A percentile compares a stretch with the other conserved stretches of the same genome.
These are phyloP conservation scores for Tanytarsus gracilentus DNA, from an alignment of 2,888 invertebrate species.

Conservation along the genomic window DNA sequence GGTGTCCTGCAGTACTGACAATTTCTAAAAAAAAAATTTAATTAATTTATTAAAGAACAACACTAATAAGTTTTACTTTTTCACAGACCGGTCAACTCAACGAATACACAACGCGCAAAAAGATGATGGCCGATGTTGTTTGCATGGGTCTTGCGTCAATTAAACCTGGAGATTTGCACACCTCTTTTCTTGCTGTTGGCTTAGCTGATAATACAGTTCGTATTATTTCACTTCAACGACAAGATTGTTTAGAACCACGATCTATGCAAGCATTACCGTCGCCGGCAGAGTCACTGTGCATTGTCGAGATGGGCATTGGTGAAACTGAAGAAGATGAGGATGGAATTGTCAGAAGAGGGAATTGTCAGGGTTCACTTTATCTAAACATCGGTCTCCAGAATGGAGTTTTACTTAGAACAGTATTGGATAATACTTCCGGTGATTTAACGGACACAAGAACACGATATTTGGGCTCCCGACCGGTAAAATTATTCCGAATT, in stretches of 20 bases:
- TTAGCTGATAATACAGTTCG: constrained; percentile 93
- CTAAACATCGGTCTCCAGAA: constrained; percentile 96
- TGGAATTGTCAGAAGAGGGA: constrained; percentile 37
- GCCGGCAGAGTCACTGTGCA: constrained; percentile 91
- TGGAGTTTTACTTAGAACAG: constrained; percentile 86
- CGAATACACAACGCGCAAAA: constrained; percentile 95
- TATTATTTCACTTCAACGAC: constrained; percentile 92
- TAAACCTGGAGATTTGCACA: constrained; percentile 87
- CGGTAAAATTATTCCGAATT: constrained; percentile 93
- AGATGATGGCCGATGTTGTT: constrained; percentile 92
- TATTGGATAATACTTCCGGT: constrained; percentile 90
- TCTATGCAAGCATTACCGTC: constrained; percentile 96
- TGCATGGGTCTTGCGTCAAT: constrained; percentile 98
- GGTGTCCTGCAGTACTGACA: constrained; percentile 45
- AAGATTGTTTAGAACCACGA: constrained; percentile 88
- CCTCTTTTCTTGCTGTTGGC: constrained; percentile 92
- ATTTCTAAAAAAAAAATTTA: background rate
- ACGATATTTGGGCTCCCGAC: constrained; percentile 88
- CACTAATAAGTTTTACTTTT: constrained; percentile 18
- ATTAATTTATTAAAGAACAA: background rate
- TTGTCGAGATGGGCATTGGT: constrained; percentile 82
- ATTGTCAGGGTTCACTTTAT: constrained; percentile 67
- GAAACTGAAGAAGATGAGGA: constrained; percentile 47
- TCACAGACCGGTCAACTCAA: constrained; percentile 89
- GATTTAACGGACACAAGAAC: constrained; percentile 96